Base-by-base conservation (phyloP, 2,797 vertebrate genomes). In the Anolis apletophallus region DNA sequence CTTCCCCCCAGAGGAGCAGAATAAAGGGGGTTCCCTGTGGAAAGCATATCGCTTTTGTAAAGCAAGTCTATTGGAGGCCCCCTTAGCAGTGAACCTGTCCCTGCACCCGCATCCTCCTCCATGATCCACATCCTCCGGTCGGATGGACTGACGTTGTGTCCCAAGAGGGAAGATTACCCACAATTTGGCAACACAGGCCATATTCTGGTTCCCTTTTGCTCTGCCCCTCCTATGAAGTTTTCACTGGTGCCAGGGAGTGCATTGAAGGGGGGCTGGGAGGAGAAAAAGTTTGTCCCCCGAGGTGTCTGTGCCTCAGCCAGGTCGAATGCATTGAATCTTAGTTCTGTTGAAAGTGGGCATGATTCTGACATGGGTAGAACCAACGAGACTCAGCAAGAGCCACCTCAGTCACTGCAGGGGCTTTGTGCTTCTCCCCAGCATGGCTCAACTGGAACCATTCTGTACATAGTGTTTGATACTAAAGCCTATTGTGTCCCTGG, bases 381-480 rank as follows among this genome's bases (percentile, higher is more conserved):
- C 69, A 50, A 34, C 64, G 68, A 80, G 86, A 84, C 54, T 64
- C 50, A 9, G 32, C 81, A 6, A 0, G 1, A 87, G 68, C 67
- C 69, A 80, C 76, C 69, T 40, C 55, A 75, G 68, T 69, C 59
- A 79, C 21, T 57, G 40, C 32, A 46, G 61, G 34, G 19, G 12
- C 16, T 80, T 61, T 59, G 68, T 55, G 76, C 59, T 79, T 74
- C 74, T 55, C 17, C 76, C 77, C 76, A 26, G 57, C 57, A 67
- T 10, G 67, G 86, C 68, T 78, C 75, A 79, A 78, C 17, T 29
- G 67, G 76, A 80, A 78, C 46, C 76, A 67, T 54, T 85, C 78
- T 85, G 86, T 83, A 85, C 46, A 88, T 75, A 82, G 67, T 86
- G 76, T 89, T 88, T 89, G 80, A 81, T 86, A 87, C 81, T 73